Evolutionary conservation across 2,797 vertebrate genomes (phyloP).

Genomic region (Gallinago solitaria): DNA sequence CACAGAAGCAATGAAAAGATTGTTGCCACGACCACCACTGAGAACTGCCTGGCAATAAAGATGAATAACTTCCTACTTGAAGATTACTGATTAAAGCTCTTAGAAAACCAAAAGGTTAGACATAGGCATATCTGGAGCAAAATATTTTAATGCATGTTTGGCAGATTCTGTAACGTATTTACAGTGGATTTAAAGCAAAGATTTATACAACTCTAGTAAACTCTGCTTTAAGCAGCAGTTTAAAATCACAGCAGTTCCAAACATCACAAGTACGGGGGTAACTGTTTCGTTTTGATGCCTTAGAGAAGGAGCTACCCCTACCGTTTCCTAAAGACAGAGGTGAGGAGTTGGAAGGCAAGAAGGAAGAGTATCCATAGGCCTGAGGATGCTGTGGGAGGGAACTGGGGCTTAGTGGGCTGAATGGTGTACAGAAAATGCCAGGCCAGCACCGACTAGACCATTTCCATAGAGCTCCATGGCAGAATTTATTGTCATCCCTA

Average conservation of each 20-base stretch:
- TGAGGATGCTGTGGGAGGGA: slow-evolving; percentile 7
- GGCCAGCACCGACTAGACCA: not conserved
- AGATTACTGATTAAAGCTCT: slow-evolving; percentile 82
- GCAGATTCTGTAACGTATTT: slow-evolving; percentile 75
- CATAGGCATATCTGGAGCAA: slow-evolving; percentile 77
- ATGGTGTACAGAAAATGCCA: not conserved
- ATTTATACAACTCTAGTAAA: slow-evolving; percentile 74
- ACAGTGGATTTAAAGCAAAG: slow-evolving; percentile 75
- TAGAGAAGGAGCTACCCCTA: slow-evolving; percentile 1
- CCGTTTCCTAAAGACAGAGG: not conserved
- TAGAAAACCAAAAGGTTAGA: slow-evolving; percentile 80
- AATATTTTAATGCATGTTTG: slow-evolving; percentile 78
- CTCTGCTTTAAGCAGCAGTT: slow-evolving; percentile 65
- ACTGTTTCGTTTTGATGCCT: not conserved
- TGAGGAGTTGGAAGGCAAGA: not conserved
- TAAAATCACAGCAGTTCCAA: slow-evolving; percentile 48
- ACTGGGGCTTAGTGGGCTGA: not conserved
- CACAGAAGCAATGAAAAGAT: slow-evolving; percentile 83
- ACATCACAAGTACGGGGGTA: slow-evolving; percentile 15
- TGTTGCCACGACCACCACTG: slow-evolving; percentile 88
- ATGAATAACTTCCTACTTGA: slow-evolving; percentile 94
- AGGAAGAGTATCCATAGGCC: not conserved
- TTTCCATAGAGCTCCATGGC: not conserved
- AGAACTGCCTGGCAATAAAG: slow-evolving; percentile 89
- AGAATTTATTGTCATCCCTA: not conserved